Evolutionary conservation across 2,113 vertebrate species (phyloP).

Genomic region (Neofelis nebulosa): DNA sequence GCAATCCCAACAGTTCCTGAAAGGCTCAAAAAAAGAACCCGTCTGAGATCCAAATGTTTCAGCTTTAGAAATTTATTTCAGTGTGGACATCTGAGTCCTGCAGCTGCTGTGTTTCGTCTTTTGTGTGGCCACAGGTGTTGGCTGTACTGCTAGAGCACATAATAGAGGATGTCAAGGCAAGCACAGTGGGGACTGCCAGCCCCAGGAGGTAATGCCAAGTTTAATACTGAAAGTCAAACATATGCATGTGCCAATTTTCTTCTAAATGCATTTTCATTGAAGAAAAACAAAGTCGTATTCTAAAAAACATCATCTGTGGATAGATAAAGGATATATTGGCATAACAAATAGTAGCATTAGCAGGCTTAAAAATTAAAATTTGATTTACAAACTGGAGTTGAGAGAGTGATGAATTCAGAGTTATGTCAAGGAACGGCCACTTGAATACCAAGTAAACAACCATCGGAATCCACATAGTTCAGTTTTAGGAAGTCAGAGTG

Average conservation of each 20-base stretch:
- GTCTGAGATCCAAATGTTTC: slow-evolving; percentile 81
- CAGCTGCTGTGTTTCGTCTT: slow-evolving; percentile 85
- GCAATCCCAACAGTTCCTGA: slow-evolving; percentile 73
- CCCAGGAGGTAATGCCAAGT: slow-evolving; percentile 82
- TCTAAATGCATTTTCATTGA: slow-evolving; percentile 84
- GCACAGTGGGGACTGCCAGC: slow-evolving; percentile 84
- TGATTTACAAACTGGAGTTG: background rate
- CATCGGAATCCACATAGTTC: background rate
- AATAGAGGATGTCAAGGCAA: slow-evolving; percentile 82
- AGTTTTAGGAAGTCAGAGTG: background rate
- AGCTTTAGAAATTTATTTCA: slow-evolving; percentile 85
- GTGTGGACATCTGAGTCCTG: slow-evolving; percentile 83
- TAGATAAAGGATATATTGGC: slow-evolving; percentile 63
- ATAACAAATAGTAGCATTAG: background rate
- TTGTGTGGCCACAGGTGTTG: slow-evolving; percentile 87
- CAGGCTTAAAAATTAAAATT: slow-evolving; percentile 31
- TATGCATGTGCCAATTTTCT: slow-evolving; percentile 81
- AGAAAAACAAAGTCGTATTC: slow-evolving; percentile 85
- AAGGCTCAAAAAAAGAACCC: slow-evolving; percentile 77
- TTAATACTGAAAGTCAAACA: slow-evolving; percentile 85
- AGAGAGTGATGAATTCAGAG: background rate
- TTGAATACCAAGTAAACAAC: background rate
- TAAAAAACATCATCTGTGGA: slow-evolving; percentile 71
- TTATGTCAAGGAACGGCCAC: background rate
- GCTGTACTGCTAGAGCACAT: slow-evolving; percentile 76